Conservation (phyloP, 2,888 invertebrate genomes). For the Drosophila helvetica region DNA sequence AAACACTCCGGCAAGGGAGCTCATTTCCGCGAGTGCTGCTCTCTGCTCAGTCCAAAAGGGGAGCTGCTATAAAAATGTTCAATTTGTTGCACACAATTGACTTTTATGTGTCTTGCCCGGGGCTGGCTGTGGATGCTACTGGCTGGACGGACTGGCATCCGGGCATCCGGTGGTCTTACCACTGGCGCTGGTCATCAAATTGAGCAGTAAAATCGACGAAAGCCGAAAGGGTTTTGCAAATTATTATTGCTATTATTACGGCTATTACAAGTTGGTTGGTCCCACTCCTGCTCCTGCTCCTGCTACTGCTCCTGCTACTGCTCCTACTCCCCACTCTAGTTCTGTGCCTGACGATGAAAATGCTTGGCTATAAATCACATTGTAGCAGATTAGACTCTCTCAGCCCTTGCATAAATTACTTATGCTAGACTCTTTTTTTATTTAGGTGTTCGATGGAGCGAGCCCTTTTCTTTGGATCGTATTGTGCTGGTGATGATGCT, state of each 20-base stretch:
- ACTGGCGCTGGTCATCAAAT: constrained; percentile 56
- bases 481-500: too few relatives aligned
- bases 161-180: constrained; percentile 3
- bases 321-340: background rate
- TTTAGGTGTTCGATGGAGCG: constrained; percentile 48
- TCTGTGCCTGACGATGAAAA: background rate
- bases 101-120: constrained; percentile 50
- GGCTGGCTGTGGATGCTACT: constrained; percentile 4
- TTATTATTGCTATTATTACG: constrained; percentile 74
- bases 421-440: constrained; percentile 30
- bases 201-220: constrained; percentile 66
- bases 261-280: constrained; percentile 56
- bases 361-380: constrained; percentile 58
- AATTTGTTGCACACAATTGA: constrained; percentile 64
- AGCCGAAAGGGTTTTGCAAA: constrained; percentile 71
- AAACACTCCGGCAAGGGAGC: background rate
- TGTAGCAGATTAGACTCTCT: constrained; percentile 50
- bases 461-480: constrained; percentile 13
- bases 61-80: constrained; percentile 43
- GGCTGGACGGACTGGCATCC: background rate
- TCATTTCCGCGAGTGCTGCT: constrained; percentile 8
- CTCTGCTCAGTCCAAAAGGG: constrained; percentile 17
- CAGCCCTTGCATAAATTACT: constrained; percentile 50
- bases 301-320: background rate
- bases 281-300: background rate